Conservation (phyloP, 2,888 invertebrate species). For the Xylota segnis region DNA sequence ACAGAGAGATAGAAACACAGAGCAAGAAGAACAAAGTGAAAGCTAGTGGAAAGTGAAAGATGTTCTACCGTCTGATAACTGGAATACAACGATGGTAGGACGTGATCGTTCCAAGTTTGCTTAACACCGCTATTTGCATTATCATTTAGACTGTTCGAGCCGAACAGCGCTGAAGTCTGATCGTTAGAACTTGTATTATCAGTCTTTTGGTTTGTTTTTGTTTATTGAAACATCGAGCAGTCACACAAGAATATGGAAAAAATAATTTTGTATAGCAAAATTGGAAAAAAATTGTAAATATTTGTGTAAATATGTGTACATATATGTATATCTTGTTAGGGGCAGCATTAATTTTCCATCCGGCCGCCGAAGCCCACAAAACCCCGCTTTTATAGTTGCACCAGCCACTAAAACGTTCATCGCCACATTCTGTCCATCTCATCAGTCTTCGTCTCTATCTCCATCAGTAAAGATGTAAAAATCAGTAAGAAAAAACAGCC, state of each 20-base stretch:
- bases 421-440: too few species aligned
- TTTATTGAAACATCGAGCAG: conserved; percentile 76
- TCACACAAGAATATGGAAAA: conserved; percentile 80
- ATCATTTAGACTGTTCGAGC: conserved; percentile 82
- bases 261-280: conserved; percentile 74
- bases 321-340: too few species aligned
- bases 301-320: conserved; percentile 11
- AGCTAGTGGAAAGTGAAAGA: conserved; percentile 64
- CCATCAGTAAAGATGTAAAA: too few species aligned
- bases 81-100: conserved; percentile 93
- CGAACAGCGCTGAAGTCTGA: conserved; percentile 83
- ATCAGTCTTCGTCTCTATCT: too few species aligned
- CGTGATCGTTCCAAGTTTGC: conserved; percentile 92
- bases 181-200: conserved; percentile 84
- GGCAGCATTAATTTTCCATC: too few species aligned
- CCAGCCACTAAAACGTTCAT: too few species aligned
- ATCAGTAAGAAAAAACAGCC: too few species aligned
- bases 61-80: conserved; percentile 92
- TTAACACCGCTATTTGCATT: conserved; percentile 74
- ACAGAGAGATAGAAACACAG: conserved; percentile 18
- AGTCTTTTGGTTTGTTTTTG: conserved; percentile 80
- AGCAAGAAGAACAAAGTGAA: conserved; percentile 33
- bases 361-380: too few species aligned
- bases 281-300: conserved; percentile 53
- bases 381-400: too few species aligned